A percentile compares a stretch with the other conserved stretches of the same genome.
These are phyloP conservation scores for Elysia crispata DNA, from an alignment of 2,888 invertebrate genomes.

Conservation along the genomic window DNA sequence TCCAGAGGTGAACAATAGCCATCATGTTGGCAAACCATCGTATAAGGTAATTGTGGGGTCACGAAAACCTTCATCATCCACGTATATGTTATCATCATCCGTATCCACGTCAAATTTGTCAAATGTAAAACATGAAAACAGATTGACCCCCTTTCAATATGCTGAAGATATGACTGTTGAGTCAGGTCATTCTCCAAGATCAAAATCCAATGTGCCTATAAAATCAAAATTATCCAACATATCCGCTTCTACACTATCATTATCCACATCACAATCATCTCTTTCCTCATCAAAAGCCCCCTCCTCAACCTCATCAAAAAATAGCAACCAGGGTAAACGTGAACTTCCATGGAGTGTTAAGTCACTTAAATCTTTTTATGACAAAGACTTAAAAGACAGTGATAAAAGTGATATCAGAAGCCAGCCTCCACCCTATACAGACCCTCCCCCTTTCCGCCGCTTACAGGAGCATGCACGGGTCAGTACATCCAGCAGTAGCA, in stretches of 20 bases:
- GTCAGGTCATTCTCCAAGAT: not conserved
- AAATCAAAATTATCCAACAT: too few species aligned
- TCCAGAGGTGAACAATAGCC: slow-evolving; percentile 9
- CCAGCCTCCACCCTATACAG: slow-evolving; percentile 60
- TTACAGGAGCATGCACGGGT: slow-evolving; percentile 57
- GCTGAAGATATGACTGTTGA: not conserved
- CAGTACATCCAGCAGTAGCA: slow-evolving; percentile 65
- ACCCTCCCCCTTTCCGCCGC: slow-evolving; percentile 62
- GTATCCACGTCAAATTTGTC: not conserved
- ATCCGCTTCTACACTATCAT: too few species aligned
- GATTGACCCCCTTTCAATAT: too few species aligned
- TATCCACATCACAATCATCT: too few species aligned
- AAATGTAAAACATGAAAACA: not conserved
- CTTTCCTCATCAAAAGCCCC: not conserved
- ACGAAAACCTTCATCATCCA: not conserved
- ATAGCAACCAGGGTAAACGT: not conserved
- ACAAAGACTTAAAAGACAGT: slow-evolving; percentile 43
- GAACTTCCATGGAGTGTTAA: slow-evolving; percentile 71
- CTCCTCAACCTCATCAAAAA: not conserved
- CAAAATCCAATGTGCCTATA: not conserved
- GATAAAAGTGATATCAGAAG: not conserved
- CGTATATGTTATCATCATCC: not conserved
- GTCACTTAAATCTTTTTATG: slow-evolving; percentile 61
- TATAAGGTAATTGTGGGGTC: not conserved
- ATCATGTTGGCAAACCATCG: too few species aligned